phyloP scores from a whole-genome alignment of 2,113 vertebrate genomes.

The Psilopogon haemacephalus region DNA sequence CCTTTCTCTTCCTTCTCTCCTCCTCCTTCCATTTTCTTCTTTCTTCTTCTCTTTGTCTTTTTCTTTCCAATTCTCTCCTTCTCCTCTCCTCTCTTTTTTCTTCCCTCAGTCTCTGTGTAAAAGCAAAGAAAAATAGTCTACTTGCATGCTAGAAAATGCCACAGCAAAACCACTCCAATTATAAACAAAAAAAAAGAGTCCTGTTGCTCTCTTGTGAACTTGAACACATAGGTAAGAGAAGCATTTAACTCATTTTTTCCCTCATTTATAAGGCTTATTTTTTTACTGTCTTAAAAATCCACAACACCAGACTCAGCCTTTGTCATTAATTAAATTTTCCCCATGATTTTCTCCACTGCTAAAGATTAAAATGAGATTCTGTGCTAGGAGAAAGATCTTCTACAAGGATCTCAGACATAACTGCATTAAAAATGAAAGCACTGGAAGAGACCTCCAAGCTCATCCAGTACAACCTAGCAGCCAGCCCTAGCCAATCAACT shows the following conservation, averaged over 20 bases:
- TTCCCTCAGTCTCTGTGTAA: constrained; percentile 88
- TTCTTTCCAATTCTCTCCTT: constrained; percentile 92
- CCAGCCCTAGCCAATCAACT: too few relatives aligned
- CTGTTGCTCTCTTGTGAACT: background rate
- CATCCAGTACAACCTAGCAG: too few relatives aligned
- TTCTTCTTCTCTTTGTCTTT: constrained; percentile 94
- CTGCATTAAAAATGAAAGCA: background rate
- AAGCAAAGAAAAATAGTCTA: background rate
- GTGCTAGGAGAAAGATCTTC: background rate
- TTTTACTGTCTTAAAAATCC: background rate
- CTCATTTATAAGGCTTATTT: background rate
- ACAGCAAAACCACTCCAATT: background rate
- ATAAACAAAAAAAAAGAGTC: background rate
- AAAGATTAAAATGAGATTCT: background rate
- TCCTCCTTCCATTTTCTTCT: constrained; percentile 98
- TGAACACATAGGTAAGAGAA: background rate
- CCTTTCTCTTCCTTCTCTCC: constrained; percentile 93
- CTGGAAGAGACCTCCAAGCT: too few relatives aligned
- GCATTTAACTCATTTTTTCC: background rate
- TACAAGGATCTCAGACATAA: background rate
- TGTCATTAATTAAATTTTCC: background rate
- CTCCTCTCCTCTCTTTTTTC: constrained; percentile 97
- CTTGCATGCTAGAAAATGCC: background rate
- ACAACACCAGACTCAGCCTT: background rate
- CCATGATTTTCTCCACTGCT: background rate